Evolutionary conservation across 2,797 vertebrate genomes (phyloP).

Genomic region (Amazona ochrocephala): DNA sequence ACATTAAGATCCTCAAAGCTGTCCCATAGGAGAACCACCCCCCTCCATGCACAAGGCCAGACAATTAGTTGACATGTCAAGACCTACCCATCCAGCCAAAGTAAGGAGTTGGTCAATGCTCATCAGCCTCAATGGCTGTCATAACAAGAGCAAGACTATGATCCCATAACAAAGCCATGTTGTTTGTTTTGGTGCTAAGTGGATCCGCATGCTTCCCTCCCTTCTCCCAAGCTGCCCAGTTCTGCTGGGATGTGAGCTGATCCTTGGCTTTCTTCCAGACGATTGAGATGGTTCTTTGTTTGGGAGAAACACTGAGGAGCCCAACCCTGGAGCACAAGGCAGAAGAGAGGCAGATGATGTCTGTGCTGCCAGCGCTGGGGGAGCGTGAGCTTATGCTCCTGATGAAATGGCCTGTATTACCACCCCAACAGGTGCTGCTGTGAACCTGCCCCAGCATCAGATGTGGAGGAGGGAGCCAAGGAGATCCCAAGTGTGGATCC

Average conservation of each 20-base stretch:
- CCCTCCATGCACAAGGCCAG: rapidly evolving
- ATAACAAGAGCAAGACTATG: not conserved
- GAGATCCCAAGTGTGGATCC: not conserved
- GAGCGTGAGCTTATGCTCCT: not conserved
- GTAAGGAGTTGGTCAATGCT: not conserved
- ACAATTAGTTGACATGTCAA: not conserved
- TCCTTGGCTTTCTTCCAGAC: not conserved
- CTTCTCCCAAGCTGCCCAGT: not conserved
- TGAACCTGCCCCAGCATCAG: not conserved
- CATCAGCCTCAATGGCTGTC: not conserved
- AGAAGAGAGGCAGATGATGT: not conserved
- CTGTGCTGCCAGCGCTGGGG: not conserved
- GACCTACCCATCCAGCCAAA: not conserved
- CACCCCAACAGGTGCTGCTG: not conserved
- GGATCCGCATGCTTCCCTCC: not conserved
- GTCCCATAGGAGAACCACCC: not conserved
- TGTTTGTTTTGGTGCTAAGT: not conserved
- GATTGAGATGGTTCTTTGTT: not conserved
- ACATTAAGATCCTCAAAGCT: not conserved
- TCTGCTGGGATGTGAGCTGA: not conserved
- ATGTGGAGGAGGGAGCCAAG: not conserved
- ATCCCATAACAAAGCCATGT: not conserved
- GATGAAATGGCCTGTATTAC: not conserved
- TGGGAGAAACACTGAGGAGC: not conserved
- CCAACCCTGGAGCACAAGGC: not conserved